A percentile compares a stretch with the other conserved stretches of the same genome.
phyloP scores from a whole-genome alignment of 1,140 invertebrate genomes.

The Ceratitis capitata region DNA sequence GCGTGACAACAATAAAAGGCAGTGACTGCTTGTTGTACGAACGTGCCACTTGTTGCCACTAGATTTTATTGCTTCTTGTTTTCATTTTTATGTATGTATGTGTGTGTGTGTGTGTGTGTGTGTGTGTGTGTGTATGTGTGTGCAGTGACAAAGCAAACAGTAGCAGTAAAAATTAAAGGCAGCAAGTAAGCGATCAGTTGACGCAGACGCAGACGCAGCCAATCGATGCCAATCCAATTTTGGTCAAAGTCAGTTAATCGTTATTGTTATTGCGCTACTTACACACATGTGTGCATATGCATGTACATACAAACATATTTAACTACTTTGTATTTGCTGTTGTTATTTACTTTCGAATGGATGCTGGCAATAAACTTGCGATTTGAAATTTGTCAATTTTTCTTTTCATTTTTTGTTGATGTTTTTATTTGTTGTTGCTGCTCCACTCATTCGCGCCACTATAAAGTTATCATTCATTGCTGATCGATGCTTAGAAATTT shows the following conservation, averaged over 20 bases:
- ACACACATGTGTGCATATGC: background rate
- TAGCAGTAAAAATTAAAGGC: background rate
- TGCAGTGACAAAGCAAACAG: background rate
- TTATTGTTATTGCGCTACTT: background rate
- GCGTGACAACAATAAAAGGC: background rate
- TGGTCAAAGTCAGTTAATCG: conserved; percentile 18
- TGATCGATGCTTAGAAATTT: conserved; percentile 9
- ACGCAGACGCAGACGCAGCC: background rate
- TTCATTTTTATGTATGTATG: background rate
- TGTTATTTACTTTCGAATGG: conserved; percentile 13
- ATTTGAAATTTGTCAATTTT: background rate
- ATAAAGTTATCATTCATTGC: background rate
- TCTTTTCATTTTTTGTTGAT: background rate
- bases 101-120: background rate
- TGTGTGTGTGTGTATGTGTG: background rate
- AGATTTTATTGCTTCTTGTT: no score
- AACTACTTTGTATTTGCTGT: background rate
- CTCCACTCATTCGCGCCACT: background rate
- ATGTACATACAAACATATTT: background rate
- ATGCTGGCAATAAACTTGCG: background rate
- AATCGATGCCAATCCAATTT: conserved; percentile 25
- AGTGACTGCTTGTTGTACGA: background rate
- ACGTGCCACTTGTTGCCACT: conserved; percentile 4
- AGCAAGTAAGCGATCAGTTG: background rate
- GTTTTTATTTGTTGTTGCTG: background rate